phyloP scores from a whole-genome alignment of 1,140 invertebrate genomes.

The Ridgeia piscesae region DNA sequence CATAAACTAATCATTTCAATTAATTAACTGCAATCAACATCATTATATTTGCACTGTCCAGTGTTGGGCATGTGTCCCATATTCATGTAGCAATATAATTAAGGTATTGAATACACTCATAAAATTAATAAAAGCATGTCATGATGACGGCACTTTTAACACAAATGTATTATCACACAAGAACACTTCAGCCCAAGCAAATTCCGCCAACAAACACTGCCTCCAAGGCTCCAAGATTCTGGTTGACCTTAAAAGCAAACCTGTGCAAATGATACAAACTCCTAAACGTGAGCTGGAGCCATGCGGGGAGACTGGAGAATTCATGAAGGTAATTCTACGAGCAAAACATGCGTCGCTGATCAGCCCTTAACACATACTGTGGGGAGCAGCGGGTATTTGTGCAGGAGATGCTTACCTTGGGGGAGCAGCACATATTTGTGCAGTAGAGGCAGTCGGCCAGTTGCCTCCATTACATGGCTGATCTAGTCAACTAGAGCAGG shows the following conservation, averaged over 20 bases:
- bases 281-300: neutral
- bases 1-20: neutral
- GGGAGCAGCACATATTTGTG: neutral
- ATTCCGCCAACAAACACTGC: neutral
- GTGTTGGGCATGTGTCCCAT: neutral
- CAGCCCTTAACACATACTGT: too few relatives aligned
- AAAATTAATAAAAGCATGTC: neutral
- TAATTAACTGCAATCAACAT: neutral
- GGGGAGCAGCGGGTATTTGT: too few relatives aligned
- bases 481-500: neutral
- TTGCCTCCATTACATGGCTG: neutral
- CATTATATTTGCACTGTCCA: neutral
- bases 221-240: neutral
- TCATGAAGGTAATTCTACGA: neutral
- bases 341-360: neutral
- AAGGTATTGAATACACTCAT: neutral
- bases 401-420: neutral
- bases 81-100: neutral
- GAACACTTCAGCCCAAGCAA: neutral
- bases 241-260: neutral
- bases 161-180: neutral
- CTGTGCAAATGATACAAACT: neutral
- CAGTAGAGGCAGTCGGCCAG: neutral
- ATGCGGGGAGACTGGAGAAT: neutral
- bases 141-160: neutral